Conservation (phyloP, 2,113 vertebrate genomes). For the Poecile atricapillus region DNA sequence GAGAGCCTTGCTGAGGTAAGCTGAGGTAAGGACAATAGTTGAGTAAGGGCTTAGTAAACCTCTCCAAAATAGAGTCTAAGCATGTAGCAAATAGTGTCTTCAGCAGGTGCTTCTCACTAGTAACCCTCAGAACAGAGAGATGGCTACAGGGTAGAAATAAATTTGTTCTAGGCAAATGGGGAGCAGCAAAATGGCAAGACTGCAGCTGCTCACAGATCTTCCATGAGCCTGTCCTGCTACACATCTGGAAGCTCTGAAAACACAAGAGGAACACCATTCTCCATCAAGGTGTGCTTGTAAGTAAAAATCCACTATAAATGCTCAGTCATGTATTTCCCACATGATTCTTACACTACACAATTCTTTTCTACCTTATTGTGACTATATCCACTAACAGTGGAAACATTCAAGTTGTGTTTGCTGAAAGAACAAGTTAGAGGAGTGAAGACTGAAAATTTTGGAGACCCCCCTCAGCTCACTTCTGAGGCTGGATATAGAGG, state of each 20-base stretch:
- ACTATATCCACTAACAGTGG: not conserved
- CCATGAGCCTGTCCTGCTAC: not conserved
- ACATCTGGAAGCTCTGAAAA: not conserved
- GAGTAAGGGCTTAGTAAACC: not conserved
- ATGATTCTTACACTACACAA: not conserved
- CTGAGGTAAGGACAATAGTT: not conserved
- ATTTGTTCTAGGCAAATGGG: not conserved
- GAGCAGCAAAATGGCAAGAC: not conserved
- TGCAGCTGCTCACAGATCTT: not conserved
- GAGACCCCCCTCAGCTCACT: not conserved
- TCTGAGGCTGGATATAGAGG: not conserved
- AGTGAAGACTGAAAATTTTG: not conserved
- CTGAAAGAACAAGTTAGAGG: not conserved
- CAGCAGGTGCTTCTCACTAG: not conserved
- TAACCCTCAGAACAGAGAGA: not conserved
- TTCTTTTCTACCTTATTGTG: not conserved
- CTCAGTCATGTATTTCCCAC: not conserved
- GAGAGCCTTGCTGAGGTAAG: not conserved
- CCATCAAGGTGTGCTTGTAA: not conserved
- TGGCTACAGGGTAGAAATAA: not conserved
- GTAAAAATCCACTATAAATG: not conserved
- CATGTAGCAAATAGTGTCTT: not conserved
- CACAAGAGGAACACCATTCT: not conserved
- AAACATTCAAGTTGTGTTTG: not conserved
- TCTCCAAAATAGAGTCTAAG: not conserved